Base-by-base conservation (phyloP, 2,888 invertebrate genomes). In the Drosophila formosana region DNA sequence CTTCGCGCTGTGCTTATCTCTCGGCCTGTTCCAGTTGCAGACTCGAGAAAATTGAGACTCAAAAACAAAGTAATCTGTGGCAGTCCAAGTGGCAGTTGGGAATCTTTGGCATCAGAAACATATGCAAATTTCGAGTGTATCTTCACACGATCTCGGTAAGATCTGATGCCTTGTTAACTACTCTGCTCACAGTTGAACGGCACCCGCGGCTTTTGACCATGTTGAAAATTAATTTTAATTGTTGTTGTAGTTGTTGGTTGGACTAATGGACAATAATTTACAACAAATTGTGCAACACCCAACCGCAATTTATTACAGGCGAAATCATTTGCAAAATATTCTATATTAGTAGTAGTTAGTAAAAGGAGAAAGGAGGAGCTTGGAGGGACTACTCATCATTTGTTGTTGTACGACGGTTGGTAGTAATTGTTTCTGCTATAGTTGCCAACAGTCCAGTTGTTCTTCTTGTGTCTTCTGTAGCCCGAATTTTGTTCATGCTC, bases 161-260 rank as follows among this genome's bases (percentile, higher is more conserved):
- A 50, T 58, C 61, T 51, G 64, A 45, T 64, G 49, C 68, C 78
- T 84, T 88, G 86, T 85, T 88, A 80, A 83, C 83, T 81, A 57
- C 66, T 60, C 46, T 81, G 61, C 66, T 60, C 46, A 46, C 56
- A 64, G 66, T 50, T 64, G 56, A 53, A 45, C 66, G 62, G 66
- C 75, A 78, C 79, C 72, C 64, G 75, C 66, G 78, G 74, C 71
- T 37, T 64, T 57, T 68, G 61, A 47, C 46, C 73, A 71, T 86
- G 90, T 87, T 71, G 75, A 71, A 90, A 86, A 86, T 86, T 82
- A 90, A 90, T 86, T 86, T 90, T 86, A 90, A 86, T 86, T 86
- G 89, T 70, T 88, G 75, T 65, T 62, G 56, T 37, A 4, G 37
- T 37, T 37, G n/a, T 37, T n/a, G n/a, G 11, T 37, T 50, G 41